These are phyloP conservation scores for Calycopis cecrops DNA, from an alignment of 1,140 invertebrate species.

Conservation along the genomic window DNA sequence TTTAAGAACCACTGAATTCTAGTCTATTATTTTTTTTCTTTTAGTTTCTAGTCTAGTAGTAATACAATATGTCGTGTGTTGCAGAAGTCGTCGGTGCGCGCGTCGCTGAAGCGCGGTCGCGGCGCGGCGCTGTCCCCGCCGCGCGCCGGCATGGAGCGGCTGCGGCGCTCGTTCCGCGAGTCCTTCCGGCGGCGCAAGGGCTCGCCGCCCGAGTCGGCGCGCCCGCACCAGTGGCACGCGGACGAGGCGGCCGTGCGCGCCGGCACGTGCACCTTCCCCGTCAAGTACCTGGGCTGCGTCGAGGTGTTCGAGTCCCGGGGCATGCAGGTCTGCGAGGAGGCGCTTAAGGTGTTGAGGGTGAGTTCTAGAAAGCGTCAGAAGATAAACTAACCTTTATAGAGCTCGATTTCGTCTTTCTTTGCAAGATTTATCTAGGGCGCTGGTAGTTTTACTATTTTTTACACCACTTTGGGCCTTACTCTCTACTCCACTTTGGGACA, in stretches of 20 bases:
- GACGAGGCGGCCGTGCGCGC: constrained; percentile 96
- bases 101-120: constrained; percentile 76
- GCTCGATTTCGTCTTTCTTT: no score
- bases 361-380: constrained; percentile 69
- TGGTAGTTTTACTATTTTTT: no score
- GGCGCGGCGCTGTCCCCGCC: constrained; percentile 83
- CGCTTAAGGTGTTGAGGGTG: constrained; percentile 94
- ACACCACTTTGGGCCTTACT: no score
- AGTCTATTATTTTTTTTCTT: no score
- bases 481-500: no score
- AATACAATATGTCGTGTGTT: no score
- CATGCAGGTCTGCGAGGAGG: constrained; percentile 99
- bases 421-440: no score
- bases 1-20: no score
- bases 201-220: constrained; percentile 91
- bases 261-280: constrained; percentile 97
- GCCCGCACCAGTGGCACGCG: constrained; percentile 98
- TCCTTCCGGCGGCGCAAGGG: constrained; percentile 90
- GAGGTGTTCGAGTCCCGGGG: constrained; percentile 99
- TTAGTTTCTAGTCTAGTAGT: no score
- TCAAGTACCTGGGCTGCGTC: constrained; percentile 99
- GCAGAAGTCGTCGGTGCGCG: constrained; percentile 73
- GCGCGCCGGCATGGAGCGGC: constrained; percentile 90
- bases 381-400: no score
- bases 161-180: constrained; percentile 93